A percentile compares a stretch with the other conserved stretches of the same genome.
These are phyloP conservation scores for Aradus depressus DNA, from an alignment of 2,888 invertebrate genomes.

Conservation along the genomic window DNA sequence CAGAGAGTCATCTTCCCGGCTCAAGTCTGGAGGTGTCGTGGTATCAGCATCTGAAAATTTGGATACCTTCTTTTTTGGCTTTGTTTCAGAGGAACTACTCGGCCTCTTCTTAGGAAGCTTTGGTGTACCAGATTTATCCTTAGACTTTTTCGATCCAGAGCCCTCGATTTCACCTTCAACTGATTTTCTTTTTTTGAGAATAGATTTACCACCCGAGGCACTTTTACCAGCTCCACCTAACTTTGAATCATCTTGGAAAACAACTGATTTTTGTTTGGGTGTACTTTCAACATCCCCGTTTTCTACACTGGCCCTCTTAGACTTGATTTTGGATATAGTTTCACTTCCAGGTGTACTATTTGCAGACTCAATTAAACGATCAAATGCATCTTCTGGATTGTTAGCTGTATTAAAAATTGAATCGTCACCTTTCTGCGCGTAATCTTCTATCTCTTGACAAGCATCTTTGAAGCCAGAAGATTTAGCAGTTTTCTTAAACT, in stretches of 20 bases:
- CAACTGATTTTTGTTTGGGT: no score
- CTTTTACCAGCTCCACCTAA: no score
- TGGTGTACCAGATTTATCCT: no score
- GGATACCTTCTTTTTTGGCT: slow-evolving; percentile 17
- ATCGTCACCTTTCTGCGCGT: background rate
- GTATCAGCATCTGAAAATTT: slow-evolving; percentile 35
- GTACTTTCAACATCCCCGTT: no score
- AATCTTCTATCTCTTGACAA: slow-evolving; percentile 14
- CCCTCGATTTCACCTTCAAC: no score
- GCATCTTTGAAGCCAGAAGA: slow-evolving; percentile 1
- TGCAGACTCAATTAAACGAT: background rate
- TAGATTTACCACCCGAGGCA: no score
- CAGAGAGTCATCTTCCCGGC: background rate
- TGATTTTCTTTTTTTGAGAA: no score
- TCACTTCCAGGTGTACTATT: background rate
- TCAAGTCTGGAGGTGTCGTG: slow-evolving; percentile 28
- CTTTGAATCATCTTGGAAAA: no score
- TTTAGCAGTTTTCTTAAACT: slow-evolving; percentile 2
- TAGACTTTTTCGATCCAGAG: no score
- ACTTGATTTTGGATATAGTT: background rate
- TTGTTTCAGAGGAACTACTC: background rate
- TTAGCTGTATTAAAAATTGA: background rate
- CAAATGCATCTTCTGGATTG: slow-evolving; percentile 12
- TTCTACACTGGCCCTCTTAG: no score
- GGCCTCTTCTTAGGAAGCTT: background rate